Evolutionary conservation across 64 coral and sea anemone species (phyloP).

Genomic region (Hydrozoanthus tunicans): DNA sequence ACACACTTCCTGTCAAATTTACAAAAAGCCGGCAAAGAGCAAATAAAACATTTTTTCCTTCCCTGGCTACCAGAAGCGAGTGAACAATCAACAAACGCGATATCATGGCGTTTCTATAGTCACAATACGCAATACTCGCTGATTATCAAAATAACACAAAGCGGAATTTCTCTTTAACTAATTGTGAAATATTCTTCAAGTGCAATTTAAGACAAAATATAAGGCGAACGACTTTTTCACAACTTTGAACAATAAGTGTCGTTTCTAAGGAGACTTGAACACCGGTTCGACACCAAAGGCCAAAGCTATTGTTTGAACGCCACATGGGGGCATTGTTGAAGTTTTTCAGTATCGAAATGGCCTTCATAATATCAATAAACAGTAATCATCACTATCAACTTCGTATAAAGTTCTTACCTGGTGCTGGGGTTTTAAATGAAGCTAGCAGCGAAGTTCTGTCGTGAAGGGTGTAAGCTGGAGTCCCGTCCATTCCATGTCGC

Average conservation of each 20-base stretch:
- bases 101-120: neutral
- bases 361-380: constrained; percentile 14
- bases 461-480: constrained; percentile 75
- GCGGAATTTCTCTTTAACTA: neutral
- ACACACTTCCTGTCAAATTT: neutral
- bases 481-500: constrained; percentile 74
- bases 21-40: neutral
- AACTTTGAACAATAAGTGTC: neutral
- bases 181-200: neutral
- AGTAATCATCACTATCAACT: neutral
- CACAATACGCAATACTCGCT: neutral
- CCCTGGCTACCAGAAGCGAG: neutral
- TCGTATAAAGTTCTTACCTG: constrained; percentile 64
- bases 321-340: constrained; percentile 51
- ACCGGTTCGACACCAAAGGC: neutral
- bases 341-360: neutral
- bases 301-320: constrained; percentile 41
- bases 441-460: constrained; percentile 50
- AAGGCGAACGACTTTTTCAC: neutral
- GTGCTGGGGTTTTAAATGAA: constrained; percentile 85
- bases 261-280: constrained; percentile 54
- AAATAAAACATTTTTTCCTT: neutral
- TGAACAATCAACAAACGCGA: constrained; percentile 12
- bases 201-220: neutral
- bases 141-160: neutral